Base-by-base conservation (phyloP, 2,797 vertebrate genomes). In the Clarias pachynema region DNA sequence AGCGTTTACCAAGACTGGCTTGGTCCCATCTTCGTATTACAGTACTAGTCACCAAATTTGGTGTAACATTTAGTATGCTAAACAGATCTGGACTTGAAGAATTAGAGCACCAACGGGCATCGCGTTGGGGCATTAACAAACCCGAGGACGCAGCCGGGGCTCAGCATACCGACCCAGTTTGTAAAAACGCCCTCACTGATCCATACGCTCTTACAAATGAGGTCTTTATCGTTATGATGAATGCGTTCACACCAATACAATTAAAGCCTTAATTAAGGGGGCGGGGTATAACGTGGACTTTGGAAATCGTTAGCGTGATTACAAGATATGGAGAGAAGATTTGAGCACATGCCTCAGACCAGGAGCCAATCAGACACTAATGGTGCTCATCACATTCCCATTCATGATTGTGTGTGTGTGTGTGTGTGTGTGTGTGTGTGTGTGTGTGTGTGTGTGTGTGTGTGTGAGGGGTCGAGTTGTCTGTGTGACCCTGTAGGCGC, bases 221-320 rank as follows among this genome's bases (percentile, higher is more conserved):
- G 37, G 57, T 37, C 57, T 78, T 74, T 75, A 82, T 78, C 66
- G 9, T 49, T 60, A 63, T 97, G 96, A 98, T 98, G 97, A 98
- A 97, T 97, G 95, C 94, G 93, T 96, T 96, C 96, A 95, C 96
- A 95, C 95, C 96, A 96, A 97, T 95, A 96, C 96, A 97, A 98
- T 98, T 98, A 98, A 97, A 96, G 95, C 94, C 92, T 37, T 97
- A 97, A 98, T 99, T 97, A 97, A 31, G n/a, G 16, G 95, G 95
- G 95, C 94, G 94, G 57, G 34, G 83, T 60, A 95, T 94, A 95
- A 95, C 94, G 97, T 97, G 96, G 89, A 93, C 68, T 40, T 62
- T 29, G 3, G 59, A 81, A 65, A 81, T 80, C 69, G 3, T 85
- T 65, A 83, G 60, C 79, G 24, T 66, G 40, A 66, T 80, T 66